A percentile compares a stretch with the other conserved stretches of the same genome.
Conservation (phyloP, 2,888 invertebrate genomes). For the Muschampia plurimacula region DNA sequence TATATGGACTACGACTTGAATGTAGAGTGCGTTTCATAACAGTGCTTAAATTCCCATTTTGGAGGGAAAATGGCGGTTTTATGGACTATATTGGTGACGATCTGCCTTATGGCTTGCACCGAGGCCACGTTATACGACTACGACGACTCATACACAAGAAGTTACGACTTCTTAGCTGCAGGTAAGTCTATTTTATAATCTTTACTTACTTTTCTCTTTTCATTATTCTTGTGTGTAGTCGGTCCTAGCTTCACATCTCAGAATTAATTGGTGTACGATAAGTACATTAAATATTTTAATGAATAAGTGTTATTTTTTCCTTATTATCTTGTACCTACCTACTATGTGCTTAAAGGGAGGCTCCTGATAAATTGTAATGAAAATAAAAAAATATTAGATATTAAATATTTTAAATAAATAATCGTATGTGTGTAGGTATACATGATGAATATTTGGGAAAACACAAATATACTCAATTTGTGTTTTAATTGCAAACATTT, state of each 20-base stretch:
- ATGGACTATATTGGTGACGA: constrained; percentile 63
- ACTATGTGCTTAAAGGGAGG: too few species aligned
- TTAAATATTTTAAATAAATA: too few species aligned
- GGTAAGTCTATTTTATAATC: constrained; percentile 58
- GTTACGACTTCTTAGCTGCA: constrained; percentile 72
- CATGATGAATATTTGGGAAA: too few species aligned
- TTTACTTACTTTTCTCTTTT: not conserved
- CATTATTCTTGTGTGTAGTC: not conserved
- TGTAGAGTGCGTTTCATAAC: constrained; percentile 45
- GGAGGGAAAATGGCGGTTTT: constrained; percentile 60
- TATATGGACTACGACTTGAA: constrained; percentile 1
- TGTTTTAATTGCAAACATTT: not conserved
- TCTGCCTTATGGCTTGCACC: constrained; percentile 57
- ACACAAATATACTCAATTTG: too few species aligned
- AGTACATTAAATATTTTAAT: too few species aligned
- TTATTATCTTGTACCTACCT: too few species aligned
- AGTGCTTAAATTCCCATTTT: constrained; percentile 50
- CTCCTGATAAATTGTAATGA: too few species aligned
- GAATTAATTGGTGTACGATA: too few species aligned
- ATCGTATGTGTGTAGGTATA: too few species aligned
- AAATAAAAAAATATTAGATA: too few species aligned
- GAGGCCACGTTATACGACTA: constrained; percentile 78
- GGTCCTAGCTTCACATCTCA: not conserved
- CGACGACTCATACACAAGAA: constrained; percentile 74
- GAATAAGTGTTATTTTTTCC: too few species aligned